Conservation (phyloP, 1,140 invertebrate species). For the Calliphora vicina region DNA sequence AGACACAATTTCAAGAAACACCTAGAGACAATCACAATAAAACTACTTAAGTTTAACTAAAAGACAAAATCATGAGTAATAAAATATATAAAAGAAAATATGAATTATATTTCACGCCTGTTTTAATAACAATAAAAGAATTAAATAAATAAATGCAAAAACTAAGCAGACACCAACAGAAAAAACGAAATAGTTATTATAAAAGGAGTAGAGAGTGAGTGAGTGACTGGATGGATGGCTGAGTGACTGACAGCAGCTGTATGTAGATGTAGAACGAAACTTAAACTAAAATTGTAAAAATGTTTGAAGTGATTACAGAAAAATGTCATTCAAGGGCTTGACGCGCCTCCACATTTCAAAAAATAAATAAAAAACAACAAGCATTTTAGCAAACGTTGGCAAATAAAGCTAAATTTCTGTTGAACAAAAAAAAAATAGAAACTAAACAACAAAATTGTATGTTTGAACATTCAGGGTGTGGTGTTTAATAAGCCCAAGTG, state of each 20-base stretch:
- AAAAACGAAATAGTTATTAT: background rate
- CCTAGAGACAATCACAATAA: no score
- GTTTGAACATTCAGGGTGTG: conserved; percentile 9
- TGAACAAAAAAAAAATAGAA: no score
- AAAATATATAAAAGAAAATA: background rate
- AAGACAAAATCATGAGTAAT: background rate
- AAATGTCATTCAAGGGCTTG: conserved; percentile 33
- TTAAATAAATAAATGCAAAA: background rate
- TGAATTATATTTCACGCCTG: conserved; percentile 9
- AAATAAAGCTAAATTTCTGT: background rate
- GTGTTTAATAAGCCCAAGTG: background rate
- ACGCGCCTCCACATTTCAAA: conserved; percentile 21
- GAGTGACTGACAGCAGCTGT: background rate
- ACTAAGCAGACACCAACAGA: background rate
- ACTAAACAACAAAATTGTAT: background rate
- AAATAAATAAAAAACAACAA: conserved; percentile 1
- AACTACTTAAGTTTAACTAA: background rate
- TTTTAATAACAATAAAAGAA: background rate
- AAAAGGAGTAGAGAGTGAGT: no score
- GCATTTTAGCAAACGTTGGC: background rate
- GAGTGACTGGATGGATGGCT: background rate
- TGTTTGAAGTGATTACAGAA: conserved; percentile 23
- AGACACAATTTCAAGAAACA: no score
- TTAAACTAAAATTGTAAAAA: background rate
- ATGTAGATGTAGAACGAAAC: background rate